Evolutionary conservation across 2,113 vertebrate species (phyloP).

Genomic region (Glaucomys volans): DNA sequence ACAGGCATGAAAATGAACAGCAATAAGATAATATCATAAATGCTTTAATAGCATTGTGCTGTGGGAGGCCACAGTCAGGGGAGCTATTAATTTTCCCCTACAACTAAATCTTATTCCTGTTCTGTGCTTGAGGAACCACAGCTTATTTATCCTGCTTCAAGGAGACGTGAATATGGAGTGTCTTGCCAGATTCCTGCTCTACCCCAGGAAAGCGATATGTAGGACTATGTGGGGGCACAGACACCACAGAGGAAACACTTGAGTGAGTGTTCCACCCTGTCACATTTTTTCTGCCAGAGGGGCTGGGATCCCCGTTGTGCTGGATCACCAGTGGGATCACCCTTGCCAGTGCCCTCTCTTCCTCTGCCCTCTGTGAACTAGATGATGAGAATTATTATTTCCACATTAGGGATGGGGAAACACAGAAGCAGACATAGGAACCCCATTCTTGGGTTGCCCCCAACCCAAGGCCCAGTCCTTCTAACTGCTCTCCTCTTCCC

Average conservation of each 20-base stretch:
- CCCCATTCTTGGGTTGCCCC: no score
- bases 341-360: neutral
- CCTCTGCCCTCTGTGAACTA: neutral
- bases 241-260: neutral
- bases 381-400: neutral
- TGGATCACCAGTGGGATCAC: no score
- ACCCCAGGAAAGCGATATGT: neutral
- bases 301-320: neutral
- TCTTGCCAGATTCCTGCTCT: neutral
- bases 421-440: neutral
- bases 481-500: neutral
- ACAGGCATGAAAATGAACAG: neutral
- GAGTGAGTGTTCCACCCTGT: neutral
- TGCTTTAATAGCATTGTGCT: neutral
- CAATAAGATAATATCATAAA: neutral
- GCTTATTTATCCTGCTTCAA: neutral
- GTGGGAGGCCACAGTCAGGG: rapidly evolving
- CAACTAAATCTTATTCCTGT: neutral
- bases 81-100: neutral
- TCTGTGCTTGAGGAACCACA: neutral
- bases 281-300: neutral
- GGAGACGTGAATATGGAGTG: neutral
- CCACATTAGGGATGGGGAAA: neutral
- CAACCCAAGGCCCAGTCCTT: neutral
- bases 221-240: neutral